Evolutionary conservation across 1,140 invertebrate species (phyloP).

Genomic region (Lepidurus arcticus): DNA sequence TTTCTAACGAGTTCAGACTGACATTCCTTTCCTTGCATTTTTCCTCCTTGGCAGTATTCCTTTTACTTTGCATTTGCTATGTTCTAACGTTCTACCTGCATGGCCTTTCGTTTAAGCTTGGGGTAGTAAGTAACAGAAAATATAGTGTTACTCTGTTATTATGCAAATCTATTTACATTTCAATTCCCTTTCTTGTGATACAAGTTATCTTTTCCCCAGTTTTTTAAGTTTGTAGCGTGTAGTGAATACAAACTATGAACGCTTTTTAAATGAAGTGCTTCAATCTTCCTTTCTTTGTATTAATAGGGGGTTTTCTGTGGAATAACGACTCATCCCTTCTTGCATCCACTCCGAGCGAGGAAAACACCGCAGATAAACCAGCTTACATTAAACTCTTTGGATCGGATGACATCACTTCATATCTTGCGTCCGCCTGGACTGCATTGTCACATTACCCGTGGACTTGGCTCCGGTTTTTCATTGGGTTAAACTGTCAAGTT

Average conservation of each 20-base stretch:
- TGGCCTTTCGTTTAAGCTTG: background rate
- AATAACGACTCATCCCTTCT: background rate
- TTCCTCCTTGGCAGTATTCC: background rate
- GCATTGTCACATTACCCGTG: background rate
- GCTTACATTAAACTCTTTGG: background rate
- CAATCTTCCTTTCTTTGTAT: conserved; percentile 7
- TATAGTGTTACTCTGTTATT: background rate
- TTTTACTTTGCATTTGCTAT: background rate
- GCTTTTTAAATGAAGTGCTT: background rate
- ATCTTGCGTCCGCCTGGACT: background rate
- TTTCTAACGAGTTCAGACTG: background rate
- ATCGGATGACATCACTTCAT: background rate
- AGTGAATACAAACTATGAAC: background rate
- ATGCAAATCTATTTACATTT: background rate
- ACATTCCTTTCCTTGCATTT: conserved; percentile 7
- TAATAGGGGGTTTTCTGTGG: background rate
- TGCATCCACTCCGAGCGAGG: background rate
- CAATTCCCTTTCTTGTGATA: background rate
- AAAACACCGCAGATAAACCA: background rate
- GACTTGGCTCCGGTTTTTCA: background rate
- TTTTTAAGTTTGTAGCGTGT: background rate
- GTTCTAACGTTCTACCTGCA: background rate
- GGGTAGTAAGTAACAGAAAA: background rate
- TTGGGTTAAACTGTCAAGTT: background rate
- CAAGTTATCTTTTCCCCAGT: background rate